Evolutionary conservation across 2,113 vertebrate species (phyloP), one percentile per base, ranked within the genome.

Genomic region (Speoplatyrhinus poulsoni): DNA sequence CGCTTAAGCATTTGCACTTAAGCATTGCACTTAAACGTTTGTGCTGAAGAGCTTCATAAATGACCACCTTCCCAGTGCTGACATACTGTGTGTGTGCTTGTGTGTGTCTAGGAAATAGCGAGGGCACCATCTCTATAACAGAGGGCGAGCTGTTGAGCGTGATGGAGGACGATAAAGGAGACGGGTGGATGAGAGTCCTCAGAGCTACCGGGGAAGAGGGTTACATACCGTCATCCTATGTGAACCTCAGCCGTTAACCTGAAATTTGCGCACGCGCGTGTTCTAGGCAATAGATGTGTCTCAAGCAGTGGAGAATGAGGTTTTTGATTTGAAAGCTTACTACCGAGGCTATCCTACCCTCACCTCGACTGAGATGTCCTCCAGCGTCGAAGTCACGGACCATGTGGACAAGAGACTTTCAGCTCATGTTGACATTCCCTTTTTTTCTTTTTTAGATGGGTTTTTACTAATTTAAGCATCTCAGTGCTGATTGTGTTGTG

Each of bases 151-250:
- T 83, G 76, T 84, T 96, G 55, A 94, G 85, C 33, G 41, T 96
- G 69, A 91, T 96, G 91, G 93, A 94, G 49, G 90, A 93, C 8
- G 95, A 96, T 79, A 93, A 93, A 66, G 95, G 95, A 0, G 95
- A 96, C 0, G 95, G 95, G 16, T 96, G 95, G 95, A 95, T 94
- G 55, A 90, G 93, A 13, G 94, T 96, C 56, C 83, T 92, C 9
- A 82, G 88, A 83, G 85, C 82, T 74, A 84, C 76, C 52, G 94
- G 94, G 32, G 91, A 90, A 0, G 93, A 93, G 67, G 95, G 95
- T 46, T 96, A 95, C 2, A 95, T 96, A 70, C 95, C 95, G 19
- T 93, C 95, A 11, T 94, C 94, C 65, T 96, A 96, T 77, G 92
- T 95, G 76, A 86, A 88, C 4, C 46, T 67, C 26, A 13, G 15